Base-by-base conservation (phyloP, 2,797 vertebrate species). In the Pipistrellus kuhlii region DNA sequence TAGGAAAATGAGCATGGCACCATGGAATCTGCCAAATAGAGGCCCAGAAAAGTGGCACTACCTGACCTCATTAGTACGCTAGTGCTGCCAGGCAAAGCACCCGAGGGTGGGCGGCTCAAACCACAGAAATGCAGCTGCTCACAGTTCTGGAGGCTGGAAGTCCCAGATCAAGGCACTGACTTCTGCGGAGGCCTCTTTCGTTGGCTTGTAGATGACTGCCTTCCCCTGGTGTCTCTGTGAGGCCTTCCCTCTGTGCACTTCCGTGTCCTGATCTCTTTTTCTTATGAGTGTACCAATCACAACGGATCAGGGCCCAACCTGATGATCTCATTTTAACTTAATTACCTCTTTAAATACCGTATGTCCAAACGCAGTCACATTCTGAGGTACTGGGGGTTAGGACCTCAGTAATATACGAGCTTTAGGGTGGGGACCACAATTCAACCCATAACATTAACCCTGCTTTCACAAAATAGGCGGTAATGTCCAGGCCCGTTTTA, bases 261-360 rank as follows among this genome's bases (percentile, higher is more conserved):
- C 13, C 94, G 64, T 91, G 32, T 69, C 13, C 75, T 75, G 20
- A 71, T 53, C 8, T 84, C 46, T 62, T 66, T 32, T 66, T 85
- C 14, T 78, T 55, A 21, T 48, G 41, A 80, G 44, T 23, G 82
- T 27, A 76, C 8, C 5, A n/a, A 25, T 76, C n/a, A 35, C 81
- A 73, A 3, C 41, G 14, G 75, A 66, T 53, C 35, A 76, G 15
- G 18, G 46, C 27, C 38, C 35, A 80, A 59, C 0, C 23, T 46
- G 9, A 30, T 41, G 51, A 75, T 7, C 32, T 91, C 69, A 90
- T 75, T 85, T 93, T 83, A 88, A 92, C 2, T 88, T 57, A 69
- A 64, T 55, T 82, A 71, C 27, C 20, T 88, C 41, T 92, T 90
- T 77, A 69, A 87, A 92, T 14, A 53, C 5, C 9, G 18, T 27